Base-by-base conservation (phyloP, 1,140 invertebrate species). In the Zaprionus vittiger region DNA sequence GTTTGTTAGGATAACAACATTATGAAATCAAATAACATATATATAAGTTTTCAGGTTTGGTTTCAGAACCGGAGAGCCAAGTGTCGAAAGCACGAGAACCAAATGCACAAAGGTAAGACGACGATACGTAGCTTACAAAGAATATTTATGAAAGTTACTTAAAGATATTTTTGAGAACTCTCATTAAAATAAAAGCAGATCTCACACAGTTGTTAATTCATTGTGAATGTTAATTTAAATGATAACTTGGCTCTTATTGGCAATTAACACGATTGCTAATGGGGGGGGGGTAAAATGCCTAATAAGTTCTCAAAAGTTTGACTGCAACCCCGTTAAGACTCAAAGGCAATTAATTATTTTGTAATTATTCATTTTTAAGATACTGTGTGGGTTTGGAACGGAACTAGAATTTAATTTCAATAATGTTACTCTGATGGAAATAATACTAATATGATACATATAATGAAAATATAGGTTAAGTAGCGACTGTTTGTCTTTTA, bases 31-130 rank as follows among this genome's bases (percentile, higher is more conserved):
- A 28, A 28, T 61, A 44, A 54, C 14, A 31, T 57, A 28, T 49
- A 4, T 26, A 26, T 26, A 28, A 75, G 34, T 65, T 91, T 95
- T 41, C 94, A 97, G 97, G 97, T 98, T 68, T 99, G 98, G 98
- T 99, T 99, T 94, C 98, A 99, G 94, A 99, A 99, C 92, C 94
- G 98, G 85, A 94, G 98, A 81, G 98, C 98, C 1, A 99, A 99
- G 93, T 99, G 98, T 92, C 94, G 98, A 66, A 99, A 99, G 93
- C 98, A 99, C 89, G 98, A 99, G 92, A 99, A 97, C 93, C 98
- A 99, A 93, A 95, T 98, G 94, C 98, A 98, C 91, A 99, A 99
- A 97, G 98, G 96, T 96, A 93, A 92, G 93, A 31, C 24, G 54
- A 61, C 2, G 37, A 55, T 44, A 11, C 1, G 26, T 28, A 28